Evolutionary conservation across 2,888 invertebrate genomes (phyloP).

Genomic region (Pristionchus exspectatus): DNA sequence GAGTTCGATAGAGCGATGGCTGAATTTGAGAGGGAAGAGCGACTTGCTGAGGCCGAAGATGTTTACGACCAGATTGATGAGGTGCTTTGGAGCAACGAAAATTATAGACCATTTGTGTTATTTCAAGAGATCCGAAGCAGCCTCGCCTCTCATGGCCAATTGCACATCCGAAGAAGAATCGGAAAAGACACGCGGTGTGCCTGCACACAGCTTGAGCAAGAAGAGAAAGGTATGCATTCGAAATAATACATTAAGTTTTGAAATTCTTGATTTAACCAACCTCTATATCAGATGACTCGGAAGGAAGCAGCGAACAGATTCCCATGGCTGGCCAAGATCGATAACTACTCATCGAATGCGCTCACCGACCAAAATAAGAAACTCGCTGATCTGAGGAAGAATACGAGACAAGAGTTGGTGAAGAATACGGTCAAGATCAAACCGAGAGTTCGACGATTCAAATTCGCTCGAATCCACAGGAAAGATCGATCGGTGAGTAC

Average conservation of each 20-base stretch:
- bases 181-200: not conserved
- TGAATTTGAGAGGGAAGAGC: not conserved
- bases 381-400: not conserved
- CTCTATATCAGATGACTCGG: no score
- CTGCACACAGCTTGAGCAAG: no score
- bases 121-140: no score
- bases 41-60: not conserved
- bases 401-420: no score
- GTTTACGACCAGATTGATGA: not conserved
- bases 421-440: not conserved
- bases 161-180: not conserved
- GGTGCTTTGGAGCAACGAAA: not conserved
- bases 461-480: not conserved
- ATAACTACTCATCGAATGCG: not conserved
- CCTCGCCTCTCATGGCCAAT: not conserved
- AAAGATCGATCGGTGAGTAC: not conserved
- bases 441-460: not conserved
- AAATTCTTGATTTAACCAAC: no score
- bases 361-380: not conserved
- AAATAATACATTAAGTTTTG: no score
- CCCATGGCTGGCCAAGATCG: not conserved
- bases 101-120: not conserved
- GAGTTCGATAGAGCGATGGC: not conserved
- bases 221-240: no score
- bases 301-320: not conserved